Evolutionary conservation across 2,888 invertebrate genomes (phyloP).

Genomic region (Orchesellides sinensis): DNA sequence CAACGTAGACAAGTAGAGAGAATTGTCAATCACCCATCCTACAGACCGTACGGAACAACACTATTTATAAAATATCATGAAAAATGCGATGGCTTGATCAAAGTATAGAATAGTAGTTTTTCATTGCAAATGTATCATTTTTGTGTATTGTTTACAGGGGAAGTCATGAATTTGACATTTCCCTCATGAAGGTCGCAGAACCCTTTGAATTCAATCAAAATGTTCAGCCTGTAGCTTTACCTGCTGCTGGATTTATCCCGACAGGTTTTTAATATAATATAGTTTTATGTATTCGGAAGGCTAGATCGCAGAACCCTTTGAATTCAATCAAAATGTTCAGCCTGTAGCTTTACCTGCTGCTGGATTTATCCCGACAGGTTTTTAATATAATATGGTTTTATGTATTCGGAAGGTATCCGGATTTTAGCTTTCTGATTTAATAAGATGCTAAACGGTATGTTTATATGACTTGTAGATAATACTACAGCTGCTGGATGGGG

Average conservation of each 20-base stretch:
- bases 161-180: slow-evolving; percentile 72
- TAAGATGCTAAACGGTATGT: too few relatives aligned
- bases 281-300: too few relatives aligned
- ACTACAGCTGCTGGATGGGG: slow-evolving; percentile 73
- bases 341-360: slow-evolving; percentile 64
- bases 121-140: neutral
- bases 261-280: neutral
- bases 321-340: slow-evolving; percentile 49
- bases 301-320: slow-evolving; percentile 60
- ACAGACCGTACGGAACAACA: slow-evolving; percentile 45
- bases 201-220: slow-evolving; percentile 55
- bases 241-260: slow-evolving; percentile 32
- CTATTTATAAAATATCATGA: neutral
- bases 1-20: slow-evolving; percentile 45
- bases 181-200: slow-evolving; percentile 66
- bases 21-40: slow-evolving; percentile 50
- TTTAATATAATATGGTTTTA: neutral
- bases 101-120: neutral
- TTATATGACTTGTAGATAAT: neutral
- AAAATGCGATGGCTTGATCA: neutral
- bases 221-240: slow-evolving; percentile 67
- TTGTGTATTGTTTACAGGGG: slow-evolving; percentile 9
- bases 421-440: too few relatives aligned
- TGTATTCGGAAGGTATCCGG: too few relatives aligned
- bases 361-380: slow-evolving; percentile 24